Percentiles rank a stretch among this genome's conserved stretches.
Evolutionary conservation across 2,888 invertebrate genomes (phyloP).

Genomic region (Calephelis perditalis): DNA sequence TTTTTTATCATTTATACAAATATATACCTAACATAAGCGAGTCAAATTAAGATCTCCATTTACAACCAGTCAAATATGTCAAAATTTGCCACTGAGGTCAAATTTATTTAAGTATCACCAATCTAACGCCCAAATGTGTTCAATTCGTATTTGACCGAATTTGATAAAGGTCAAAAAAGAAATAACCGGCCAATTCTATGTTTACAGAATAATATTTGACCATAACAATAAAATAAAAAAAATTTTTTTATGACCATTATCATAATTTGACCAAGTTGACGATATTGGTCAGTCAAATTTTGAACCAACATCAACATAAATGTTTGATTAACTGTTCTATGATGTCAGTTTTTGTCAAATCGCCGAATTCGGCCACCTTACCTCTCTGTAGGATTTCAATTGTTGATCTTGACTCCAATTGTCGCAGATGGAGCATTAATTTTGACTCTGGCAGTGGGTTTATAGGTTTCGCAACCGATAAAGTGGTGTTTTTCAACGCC

Average conservation of each 20-base stretch:
- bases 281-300: slow-evolving; percentile 4
- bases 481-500: slow-evolving; percentile 52
- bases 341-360: slow-evolving; percentile 55
- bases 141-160: slow-evolving; percentile 7
- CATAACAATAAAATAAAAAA: background rate
- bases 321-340: slow-evolving; percentile 53
- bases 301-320: slow-evolving; percentile 50
- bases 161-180: background rate
- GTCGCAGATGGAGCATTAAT: slow-evolving; percentile 49
- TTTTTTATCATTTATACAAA: slow-evolving; percentile 24
- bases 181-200: slow-evolving; percentile 7
- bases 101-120: background rate
- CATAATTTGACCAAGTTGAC: slow-evolving; percentile 18
- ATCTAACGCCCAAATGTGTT: background rate
- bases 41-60: slow-evolving; percentile 18
- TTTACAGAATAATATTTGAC: no score
- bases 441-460: slow-evolving; percentile 43
- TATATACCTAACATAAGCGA: slow-evolving; percentile 21
- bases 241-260: slow-evolving; percentile 17
- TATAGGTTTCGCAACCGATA: slow-evolving; percentile 49
- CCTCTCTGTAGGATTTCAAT: slow-evolving; percentile 66
- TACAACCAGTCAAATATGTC: slow-evolving; percentile 19
- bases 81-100: background rate
- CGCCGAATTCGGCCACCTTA: slow-evolving; percentile 55
- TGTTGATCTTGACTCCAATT: slow-evolving; percentile 55